Conservation (phyloP, 2,113 vertebrate genomes). For the Ciconia stormi region DNA sequence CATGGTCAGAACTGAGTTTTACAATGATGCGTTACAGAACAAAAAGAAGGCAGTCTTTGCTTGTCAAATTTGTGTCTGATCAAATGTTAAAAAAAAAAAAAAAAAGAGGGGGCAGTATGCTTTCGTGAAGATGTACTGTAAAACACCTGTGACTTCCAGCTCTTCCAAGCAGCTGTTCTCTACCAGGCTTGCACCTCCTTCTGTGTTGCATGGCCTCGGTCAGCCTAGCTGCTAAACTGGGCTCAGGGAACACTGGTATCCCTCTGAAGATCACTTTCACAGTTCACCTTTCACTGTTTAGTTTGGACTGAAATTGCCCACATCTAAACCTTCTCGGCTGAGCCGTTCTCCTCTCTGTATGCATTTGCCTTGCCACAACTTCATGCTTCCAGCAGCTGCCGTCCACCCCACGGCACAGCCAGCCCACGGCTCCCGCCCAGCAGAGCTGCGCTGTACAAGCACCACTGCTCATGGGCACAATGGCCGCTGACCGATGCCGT, state of each 20-base stretch:
- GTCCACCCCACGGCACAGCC: background rate
- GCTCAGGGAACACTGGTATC: background rate
- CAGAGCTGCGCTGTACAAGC: background rate
- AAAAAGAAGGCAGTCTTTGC: background rate
- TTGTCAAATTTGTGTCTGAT: background rate
- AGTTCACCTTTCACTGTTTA: background rate
- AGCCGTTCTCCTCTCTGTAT: background rate
- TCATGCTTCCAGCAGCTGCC: background rate
- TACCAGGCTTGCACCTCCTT: background rate
- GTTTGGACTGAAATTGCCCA: background rate
- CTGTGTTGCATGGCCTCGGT: accelerated
- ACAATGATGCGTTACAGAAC: background rate
- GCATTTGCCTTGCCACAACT: background rate
- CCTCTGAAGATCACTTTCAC: background rate
- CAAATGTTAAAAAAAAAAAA: background rate
- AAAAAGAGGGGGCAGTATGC: background rate
- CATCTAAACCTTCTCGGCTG: background rate
- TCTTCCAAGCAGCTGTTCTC: background rate
- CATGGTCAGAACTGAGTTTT: background rate
- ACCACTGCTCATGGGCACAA: accelerated
- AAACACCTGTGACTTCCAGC: background rate
- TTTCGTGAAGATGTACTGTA: background rate
- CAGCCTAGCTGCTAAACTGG: background rate
- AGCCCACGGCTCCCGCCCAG: accelerated
- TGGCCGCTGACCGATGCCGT: accelerated